Evolutionary conservation across 2,113 vertebrate species (phyloP).

Genomic region (Triplophysa dalaica): DNA sequence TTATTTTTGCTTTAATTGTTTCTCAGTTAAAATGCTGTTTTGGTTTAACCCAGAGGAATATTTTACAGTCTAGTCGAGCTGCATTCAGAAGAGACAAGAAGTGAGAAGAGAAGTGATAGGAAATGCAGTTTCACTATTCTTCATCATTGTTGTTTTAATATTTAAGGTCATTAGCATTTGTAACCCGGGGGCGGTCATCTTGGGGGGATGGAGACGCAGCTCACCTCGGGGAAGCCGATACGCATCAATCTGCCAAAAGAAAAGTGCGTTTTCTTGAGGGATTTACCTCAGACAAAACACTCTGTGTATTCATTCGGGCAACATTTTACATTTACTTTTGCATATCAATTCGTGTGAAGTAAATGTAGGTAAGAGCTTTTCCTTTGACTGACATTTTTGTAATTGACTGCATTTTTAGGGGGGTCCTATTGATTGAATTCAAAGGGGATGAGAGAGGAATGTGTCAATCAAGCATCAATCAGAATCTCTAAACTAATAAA

Average conservation of each 20-base stretch:
- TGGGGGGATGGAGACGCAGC: constrained; percentile 23
- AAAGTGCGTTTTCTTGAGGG: constrained; percentile 47
- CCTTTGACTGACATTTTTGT: constrained; percentile 39
- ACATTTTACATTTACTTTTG: constrained; percentile 25
- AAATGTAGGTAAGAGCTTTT: constrained; percentile 17
- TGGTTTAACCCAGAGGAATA: too few relatives aligned
- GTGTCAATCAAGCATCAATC: constrained; percentile 27
- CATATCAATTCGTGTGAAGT: neutral
- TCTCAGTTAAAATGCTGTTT: too few relatives aligned
- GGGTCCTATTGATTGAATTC: constrained; percentile 7
- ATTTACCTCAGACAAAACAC: constrained; percentile 48
- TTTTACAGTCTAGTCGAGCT: too few relatives aligned
- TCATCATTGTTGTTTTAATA: neutral
- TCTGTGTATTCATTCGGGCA: constrained; percentile 34
- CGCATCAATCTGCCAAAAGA: constrained; percentile 55
- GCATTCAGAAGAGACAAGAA: neutral
- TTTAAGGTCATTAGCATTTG: constrained; percentile 30
- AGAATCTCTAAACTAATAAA: neutral
- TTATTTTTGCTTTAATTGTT: too few relatives aligned
- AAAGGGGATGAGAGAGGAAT: neutral
- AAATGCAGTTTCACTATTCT: neutral
- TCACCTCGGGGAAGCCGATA: constrained; percentile 43
- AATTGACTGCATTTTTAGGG: neutral
- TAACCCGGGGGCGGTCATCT: constrained; percentile 28
- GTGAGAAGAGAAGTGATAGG: neutral